phyloP scores from a whole-genome alignment of 2,888 invertebrate genomes.

The Thyatira batis region DNA sequence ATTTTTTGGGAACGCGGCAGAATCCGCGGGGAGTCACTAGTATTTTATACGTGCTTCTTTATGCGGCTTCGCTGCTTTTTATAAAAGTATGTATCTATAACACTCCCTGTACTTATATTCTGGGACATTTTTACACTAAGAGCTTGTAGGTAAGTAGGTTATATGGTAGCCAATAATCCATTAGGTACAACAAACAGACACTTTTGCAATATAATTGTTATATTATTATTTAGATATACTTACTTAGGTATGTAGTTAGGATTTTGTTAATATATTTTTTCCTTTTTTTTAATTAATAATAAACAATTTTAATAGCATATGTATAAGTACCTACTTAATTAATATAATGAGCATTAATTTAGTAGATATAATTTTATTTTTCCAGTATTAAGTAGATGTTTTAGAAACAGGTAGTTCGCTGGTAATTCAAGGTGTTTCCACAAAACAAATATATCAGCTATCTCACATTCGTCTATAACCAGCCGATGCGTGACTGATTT shows the following conservation, averaged over 20 bases:
- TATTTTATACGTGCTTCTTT: too few species aligned
- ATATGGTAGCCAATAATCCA: too few species aligned
- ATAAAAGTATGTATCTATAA: too few species aligned
- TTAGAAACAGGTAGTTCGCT: conserved; percentile 1
- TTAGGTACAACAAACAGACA: too few species aligned
- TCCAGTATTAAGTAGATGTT: neutral
- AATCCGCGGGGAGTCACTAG: too few species aligned
- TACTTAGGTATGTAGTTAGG: neutral
- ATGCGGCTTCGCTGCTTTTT: too few species aligned
- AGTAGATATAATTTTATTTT: neutral
- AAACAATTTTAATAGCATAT: neutral
- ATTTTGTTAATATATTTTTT: neutral
- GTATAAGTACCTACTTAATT: neutral
- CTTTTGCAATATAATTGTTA: neutral
- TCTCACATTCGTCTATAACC: conserved; percentile 37
- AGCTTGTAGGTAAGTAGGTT: too few species aligned
- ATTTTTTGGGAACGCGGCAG: too few species aligned
- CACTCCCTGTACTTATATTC: too few species aligned
- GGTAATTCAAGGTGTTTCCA: conserved; percentile 28
- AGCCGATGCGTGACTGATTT: conserved; percentile 67
- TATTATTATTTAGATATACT: neutral
- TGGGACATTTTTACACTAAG: too few species aligned
- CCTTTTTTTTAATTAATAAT: too few species aligned
- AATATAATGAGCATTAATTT: neutral
- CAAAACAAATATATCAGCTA: conserved; percentile 33